Evolutionary conservation across 2,113 vertebrate species (phyloP).

Genomic region (Channa maculata): DNA sequence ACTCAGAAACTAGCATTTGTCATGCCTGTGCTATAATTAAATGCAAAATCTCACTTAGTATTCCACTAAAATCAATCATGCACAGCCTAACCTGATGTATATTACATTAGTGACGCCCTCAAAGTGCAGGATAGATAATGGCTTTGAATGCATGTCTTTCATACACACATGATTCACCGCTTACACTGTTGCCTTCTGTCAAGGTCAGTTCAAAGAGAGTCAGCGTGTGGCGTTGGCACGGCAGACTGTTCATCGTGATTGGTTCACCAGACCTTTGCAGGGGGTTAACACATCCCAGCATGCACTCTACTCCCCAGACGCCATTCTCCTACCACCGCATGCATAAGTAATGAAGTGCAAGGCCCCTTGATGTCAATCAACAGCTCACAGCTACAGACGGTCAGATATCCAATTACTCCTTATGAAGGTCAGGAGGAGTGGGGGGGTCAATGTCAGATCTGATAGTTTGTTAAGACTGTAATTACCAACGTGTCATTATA

Average conservation of each 20-base stretch:
- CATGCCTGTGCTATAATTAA: conserved; percentile 1
- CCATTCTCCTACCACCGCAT: conserved; percentile 64
- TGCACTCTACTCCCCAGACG: conserved; percentile 65
- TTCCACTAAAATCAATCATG: conserved; percentile 25
- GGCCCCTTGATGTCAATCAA: conserved; percentile 62
- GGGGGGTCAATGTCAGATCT: conserved; percentile 47
- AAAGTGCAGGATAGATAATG: conserved; percentile 18
- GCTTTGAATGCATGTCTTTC: conserved; percentile 21
- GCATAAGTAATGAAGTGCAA: conserved; percentile 72
- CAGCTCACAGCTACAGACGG: conserved; percentile 44
- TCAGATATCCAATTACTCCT: conserved; percentile 57
- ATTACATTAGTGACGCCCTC: conserved; percentile 33
- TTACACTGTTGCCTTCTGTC: conserved; percentile 11
- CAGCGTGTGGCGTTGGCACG: conserved; percentile 2
- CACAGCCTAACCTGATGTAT: conserved; percentile 1
- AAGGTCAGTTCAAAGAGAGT: conserved; percentile 66
- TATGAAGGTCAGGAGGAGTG: conserved; percentile 59
- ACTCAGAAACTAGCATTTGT: conserved; percentile 14
- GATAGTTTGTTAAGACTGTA: conserved; percentile 51
- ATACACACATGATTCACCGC: conserved; percentile 19
- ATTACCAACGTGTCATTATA: conserved; percentile 40
- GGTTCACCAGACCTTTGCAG: conserved; percentile 67
- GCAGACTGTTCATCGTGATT: conserved; percentile 64
- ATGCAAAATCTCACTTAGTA: conserved; percentile 38
- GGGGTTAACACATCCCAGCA: conserved; percentile 72